Conservation (phyloP, 2,888 invertebrate genomes). For the Agrenia bidenticulata region DNA sequence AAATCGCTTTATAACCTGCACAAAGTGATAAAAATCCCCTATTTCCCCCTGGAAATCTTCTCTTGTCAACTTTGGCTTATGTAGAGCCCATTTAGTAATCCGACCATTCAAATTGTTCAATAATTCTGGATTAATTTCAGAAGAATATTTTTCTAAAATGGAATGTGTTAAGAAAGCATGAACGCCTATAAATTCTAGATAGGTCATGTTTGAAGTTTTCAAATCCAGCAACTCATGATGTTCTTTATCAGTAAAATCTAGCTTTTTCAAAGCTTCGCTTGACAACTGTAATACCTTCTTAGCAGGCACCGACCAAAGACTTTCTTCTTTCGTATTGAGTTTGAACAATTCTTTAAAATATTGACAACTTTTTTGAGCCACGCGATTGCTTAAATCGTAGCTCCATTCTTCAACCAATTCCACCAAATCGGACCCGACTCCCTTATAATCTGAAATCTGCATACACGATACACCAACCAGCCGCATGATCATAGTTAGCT, state of each 20-base stretch:
- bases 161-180: conserved; percentile 34
- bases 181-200: conserved; percentile 34
- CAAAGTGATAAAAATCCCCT: conserved; percentile 37
- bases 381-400: conserved; percentile 22
- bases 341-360: conserved; percentile 16
- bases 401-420: conserved; percentile 29
- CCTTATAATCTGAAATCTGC: conserved; percentile 20
- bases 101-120: background rate
- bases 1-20: conserved; percentile 25
- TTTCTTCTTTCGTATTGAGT: background rate
- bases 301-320: background rate
- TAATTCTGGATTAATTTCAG: background rate
- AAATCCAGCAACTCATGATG: background rate
- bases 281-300: background rate
- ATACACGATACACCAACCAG: conserved; percentile 25
- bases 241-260: background rate
- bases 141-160: conserved; percentile 21
- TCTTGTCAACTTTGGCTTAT: conserved; percentile 38
- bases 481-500: conserved; percentile 23
- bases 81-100: background rate
- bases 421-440: conserved; percentile 23
- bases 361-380: conserved; percentile 3
- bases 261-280: background rate
- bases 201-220: conserved; percentile 9
- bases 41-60: conserved; percentile 35